These are phyloP conservation scores for Tadarida brasiliensis DNA, from an alignment of 2,797 vertebrate genomes.

Conservation along the genomic window DNA sequence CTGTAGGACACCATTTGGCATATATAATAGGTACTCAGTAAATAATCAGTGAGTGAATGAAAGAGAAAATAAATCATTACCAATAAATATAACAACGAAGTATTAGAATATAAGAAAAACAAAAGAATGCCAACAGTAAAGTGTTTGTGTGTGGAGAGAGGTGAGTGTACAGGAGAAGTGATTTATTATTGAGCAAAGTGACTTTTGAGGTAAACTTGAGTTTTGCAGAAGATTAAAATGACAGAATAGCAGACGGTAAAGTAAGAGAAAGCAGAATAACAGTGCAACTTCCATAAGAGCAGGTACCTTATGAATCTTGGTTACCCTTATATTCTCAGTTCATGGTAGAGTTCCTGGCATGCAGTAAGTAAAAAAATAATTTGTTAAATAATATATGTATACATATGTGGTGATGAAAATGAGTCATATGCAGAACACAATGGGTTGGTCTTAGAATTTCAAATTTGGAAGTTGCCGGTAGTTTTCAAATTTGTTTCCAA, in stretches of 20 bases:
- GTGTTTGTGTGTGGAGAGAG: not conserved
- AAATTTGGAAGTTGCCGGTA: not conserved
- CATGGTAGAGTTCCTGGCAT: not conserved
- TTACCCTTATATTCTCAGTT: not conserved
- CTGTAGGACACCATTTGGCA: not conserved
- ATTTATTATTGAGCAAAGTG: not conserved
- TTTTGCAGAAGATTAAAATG: not conserved
- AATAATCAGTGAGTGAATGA: not conserved
- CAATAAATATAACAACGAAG: not conserved
- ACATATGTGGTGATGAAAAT: not conserved
- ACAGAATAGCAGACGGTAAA: not conserved
- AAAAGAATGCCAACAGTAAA: not conserved
- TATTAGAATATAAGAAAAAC: not conserved
- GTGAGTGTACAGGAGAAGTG: not conserved
- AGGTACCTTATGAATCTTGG: not conserved
- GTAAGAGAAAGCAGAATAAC: slow-evolving; percentile 18
- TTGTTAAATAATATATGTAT: not conserved
- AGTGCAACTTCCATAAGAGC: not conserved
- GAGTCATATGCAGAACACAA: not conserved
- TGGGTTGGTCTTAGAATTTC: not conserved
- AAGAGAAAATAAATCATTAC: not conserved
- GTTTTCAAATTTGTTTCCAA: not conserved
- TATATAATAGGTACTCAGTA: not conserved
- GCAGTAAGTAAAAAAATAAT: not conserved
- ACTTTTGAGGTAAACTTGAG: slow-evolving; percentile 23